Conservation (phyloP, 2,797 vertebrate genomes). For the Furcifer pardalis region DNA sequence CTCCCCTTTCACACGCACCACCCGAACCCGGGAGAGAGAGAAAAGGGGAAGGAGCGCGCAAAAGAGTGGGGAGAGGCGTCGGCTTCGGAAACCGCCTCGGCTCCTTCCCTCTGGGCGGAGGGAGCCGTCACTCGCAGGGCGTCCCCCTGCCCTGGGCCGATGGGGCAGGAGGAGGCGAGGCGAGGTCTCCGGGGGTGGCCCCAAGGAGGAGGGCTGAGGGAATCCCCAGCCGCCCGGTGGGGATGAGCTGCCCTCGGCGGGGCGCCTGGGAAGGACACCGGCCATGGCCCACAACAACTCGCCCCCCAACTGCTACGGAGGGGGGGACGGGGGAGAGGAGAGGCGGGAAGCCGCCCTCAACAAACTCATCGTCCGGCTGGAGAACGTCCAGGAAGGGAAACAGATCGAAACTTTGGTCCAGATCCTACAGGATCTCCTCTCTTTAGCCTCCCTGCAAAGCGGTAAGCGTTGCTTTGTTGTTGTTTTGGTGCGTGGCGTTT, state of each 20-base stretch:
- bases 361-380: constrained; percentile 89
- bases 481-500: no score
- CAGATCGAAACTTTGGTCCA: constrained; percentile 86
- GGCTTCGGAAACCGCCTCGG: no score
- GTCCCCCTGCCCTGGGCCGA: background rate
- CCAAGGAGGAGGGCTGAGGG: background rate
- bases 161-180: background rate
- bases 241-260: background rate
- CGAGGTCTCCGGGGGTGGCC: accelerated
- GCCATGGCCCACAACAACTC: constrained; percentile 66
- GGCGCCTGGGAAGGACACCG: background rate
- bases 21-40: no score
- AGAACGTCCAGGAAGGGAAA: constrained; percentile 83
- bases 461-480: background rate
- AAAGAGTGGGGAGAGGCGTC: background rate
- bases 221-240: background rate
- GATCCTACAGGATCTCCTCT: constrained; percentile 88
- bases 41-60: background rate
- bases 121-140: background rate
- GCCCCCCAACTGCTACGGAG: background rate
- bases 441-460: constrained; percentile 72
- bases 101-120: background rate
- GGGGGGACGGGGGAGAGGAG: constrained; percentile 25
- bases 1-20: no score
- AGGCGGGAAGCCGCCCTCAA: constrained; percentile 76